Base-by-base conservation (phyloP, 2,797 vertebrate genomes). In the Adrianichthys oophorus region DNA sequence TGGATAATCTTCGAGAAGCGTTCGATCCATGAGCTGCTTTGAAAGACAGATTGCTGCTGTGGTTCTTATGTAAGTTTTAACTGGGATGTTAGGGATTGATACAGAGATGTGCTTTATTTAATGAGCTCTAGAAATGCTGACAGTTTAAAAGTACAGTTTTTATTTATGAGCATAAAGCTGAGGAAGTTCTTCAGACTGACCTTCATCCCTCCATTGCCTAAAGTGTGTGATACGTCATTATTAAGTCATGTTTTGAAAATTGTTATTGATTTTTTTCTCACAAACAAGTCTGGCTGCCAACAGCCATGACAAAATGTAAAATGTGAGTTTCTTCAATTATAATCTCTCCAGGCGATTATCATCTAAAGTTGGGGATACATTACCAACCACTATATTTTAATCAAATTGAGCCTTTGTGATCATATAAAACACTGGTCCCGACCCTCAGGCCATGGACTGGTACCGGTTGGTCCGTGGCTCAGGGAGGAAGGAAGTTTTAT, bases 211-310 rank as follows among this genome's bases (percentile, higher is more conserved):
- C 14, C 42, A 32, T 45, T 53, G 68, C 53, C 41, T 65, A 44
- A 52, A 52, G 64, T 79, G 58, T 66, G 58, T 74, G 75, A 78
- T 75, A 68, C 73, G 55, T 81, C 78, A 83, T 87, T 80, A 85
- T 78, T 76, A 75, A 79, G 76, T 78, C 74, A 73, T 78, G 79
- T 82, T 78, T 73, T 66, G 67, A 55, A 83, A 80, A 85, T 76
- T 60, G 75, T 59, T 83, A 87, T 87, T 78, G 82, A 85, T 85
- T 84, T 63, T 19, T 74, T 43, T 70, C 59, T 70, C 53, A n/a
- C 41, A 58, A 65, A 13, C 13, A 41, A 8, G 52, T 8, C 7
- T 4, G 47, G 50, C 19, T 19, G 4, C 68, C 47, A 37, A 15
- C 48, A 52, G 55, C 61, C 42, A 50, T 15, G 8, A 63, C 45